These are phyloP conservation scores for Lasioglossum pauxillum DNA, from an alignment of 2,888 invertebrate genomes.

Conservation along the genomic window DNA sequence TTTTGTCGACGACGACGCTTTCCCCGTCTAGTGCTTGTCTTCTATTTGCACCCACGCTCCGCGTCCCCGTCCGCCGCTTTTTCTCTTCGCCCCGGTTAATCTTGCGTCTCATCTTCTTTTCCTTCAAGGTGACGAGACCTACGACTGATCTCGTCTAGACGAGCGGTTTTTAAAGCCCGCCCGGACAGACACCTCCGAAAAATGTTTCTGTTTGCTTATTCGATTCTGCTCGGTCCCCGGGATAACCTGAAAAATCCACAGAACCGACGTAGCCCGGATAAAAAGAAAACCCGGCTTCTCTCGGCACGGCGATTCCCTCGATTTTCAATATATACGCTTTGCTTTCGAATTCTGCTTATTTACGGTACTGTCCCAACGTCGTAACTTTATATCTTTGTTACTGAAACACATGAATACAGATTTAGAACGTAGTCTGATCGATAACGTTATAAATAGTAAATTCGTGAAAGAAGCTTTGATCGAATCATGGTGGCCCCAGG, in stretches of 20 bases:
- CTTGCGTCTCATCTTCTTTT: constrained; percentile 24
- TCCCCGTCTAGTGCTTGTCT: constrained; percentile 37
- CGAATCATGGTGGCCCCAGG: neutral
- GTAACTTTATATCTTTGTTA: neutral
- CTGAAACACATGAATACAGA: neutral
- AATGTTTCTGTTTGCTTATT: constrained; percentile 11
- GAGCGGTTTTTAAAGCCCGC: neutral
- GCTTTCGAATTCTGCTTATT: neutral
- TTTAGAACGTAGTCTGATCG: neutral
- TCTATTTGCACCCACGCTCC: constrained; percentile 23
- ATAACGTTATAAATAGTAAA: neutral
- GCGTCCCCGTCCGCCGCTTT: constrained; percentile 11
- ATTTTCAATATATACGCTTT: neutral
- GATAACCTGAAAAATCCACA: neutral
- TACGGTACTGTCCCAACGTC: neutral
- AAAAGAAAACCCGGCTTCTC: neutral
- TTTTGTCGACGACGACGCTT: constrained; percentile 40
- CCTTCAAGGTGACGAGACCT: neutral
- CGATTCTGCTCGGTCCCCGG: constrained; percentile 58
- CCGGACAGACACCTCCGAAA: neutral
- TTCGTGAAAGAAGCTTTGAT: neutral
- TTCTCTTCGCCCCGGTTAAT: constrained; percentile 31
- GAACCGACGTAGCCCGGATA: neutral
- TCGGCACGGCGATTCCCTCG: neutral
- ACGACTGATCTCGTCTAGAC: constrained; percentile 11